Evolutionary conservation across 2,888 invertebrate species (phyloP).

Genomic region (Eretmocerus hayati): DNA sequence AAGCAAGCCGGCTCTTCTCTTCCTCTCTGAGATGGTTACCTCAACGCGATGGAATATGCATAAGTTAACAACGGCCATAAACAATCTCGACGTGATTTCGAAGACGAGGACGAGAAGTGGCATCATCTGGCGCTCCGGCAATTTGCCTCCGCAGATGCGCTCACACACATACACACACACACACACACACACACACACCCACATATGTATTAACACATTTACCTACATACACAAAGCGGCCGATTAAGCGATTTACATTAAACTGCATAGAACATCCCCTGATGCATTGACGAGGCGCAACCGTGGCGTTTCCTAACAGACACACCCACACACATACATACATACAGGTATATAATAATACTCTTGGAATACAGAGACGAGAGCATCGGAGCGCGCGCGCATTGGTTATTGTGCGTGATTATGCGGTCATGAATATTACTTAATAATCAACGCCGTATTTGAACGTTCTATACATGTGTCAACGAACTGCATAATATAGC

Average conservation of each 20-base stretch:
- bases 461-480: too few species aligned
- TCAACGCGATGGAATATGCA: too few species aligned
- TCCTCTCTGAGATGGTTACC: too few species aligned
- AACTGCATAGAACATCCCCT: constrained; percentile 9
- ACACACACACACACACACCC: neutral
- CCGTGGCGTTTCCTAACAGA: too few species aligned
- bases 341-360: too few species aligned
- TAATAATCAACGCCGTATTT: too few species aligned
- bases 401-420: constrained; percentile 8
- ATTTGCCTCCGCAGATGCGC: neutral
- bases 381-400: neutral
- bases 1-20: too few species aligned
- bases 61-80: neutral
- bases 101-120: neutral
- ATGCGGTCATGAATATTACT: constrained; percentile 19
- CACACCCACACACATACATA: too few species aligned
- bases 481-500: too few species aligned
- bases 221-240: neutral
- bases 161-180: neutral
- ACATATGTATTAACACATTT: neutral
- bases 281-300: too few species aligned
- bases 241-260: constrained; percentile 19
- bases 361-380: too few species aligned
- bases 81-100: neutral
- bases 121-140: neutral